A percentile compares a stretch with the other conserved stretches of the same genome.
Conservation (phyloP, 2,888 invertebrate species). For the Steinernema hermaphroditum region DNA sequence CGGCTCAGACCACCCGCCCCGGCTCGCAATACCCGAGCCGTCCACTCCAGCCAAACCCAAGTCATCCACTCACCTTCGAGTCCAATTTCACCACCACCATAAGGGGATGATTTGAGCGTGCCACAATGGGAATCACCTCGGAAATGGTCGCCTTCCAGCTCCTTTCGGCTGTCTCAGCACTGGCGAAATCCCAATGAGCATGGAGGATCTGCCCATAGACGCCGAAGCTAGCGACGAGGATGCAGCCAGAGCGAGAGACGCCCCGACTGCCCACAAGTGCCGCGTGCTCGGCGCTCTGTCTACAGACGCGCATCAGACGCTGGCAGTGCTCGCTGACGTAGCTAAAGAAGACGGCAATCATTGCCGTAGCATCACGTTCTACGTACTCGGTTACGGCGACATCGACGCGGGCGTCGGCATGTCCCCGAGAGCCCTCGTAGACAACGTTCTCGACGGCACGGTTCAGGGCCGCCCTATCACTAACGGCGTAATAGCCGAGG, state of each 20-base stretch:
- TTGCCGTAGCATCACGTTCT: neutral
- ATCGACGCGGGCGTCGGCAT: constrained; percentile 48
- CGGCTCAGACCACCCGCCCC: no score
- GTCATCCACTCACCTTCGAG: constrained; percentile 42
- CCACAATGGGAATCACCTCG: constrained; percentile 43
- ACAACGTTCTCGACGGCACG: constrained; percentile 54
- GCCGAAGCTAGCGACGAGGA: constrained; percentile 45
- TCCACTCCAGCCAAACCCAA: neutral
- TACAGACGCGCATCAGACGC: constrained; percentile 47
- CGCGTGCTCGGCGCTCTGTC: constrained; percentile 56
- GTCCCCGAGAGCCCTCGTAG: constrained; percentile 54
- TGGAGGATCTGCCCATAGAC: constrained; percentile 39
- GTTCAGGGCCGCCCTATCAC: constrained; percentile 46
- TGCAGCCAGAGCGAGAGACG: constrained; percentile 32
- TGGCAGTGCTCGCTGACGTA: constrained; percentile 48
- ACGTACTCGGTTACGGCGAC: constrained; percentile 49
- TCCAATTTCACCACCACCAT: constrained; percentile 52
- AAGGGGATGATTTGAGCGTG: constrained; percentile 52
- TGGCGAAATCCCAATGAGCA: constrained; percentile 4
- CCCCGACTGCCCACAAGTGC: constrained; percentile 35
- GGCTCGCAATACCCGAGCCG: no score
- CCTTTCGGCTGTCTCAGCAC: neutral
- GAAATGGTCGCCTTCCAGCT: constrained; percentile 8
- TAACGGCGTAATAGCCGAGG: constrained; percentile 48
- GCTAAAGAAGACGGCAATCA: constrained; percentile 33